Conservation (phyloP, 2,888 invertebrate species). For the Caenorhabditis virilis region DNA sequence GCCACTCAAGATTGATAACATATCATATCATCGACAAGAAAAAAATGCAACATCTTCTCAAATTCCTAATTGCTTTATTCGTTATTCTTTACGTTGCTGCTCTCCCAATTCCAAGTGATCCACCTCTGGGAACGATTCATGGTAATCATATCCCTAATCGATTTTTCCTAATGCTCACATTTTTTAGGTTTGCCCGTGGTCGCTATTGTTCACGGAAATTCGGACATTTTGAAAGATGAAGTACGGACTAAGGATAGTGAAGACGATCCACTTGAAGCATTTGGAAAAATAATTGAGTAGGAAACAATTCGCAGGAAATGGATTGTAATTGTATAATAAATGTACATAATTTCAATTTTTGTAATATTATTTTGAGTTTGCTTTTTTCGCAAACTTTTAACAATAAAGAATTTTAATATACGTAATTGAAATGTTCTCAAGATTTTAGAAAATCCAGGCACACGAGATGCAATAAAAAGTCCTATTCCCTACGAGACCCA, state of each 20-base stretch:
- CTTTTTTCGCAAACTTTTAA: too few relatives aligned
- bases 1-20: too few relatives aligned
- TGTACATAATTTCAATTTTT: too few relatives aligned
- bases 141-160: too few relatives aligned
- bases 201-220: constrained; percentile 40
- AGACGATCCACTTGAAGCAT: constrained; percentile 26
- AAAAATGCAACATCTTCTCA: constrained; percentile 1
- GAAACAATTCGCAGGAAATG: too few relatives aligned
- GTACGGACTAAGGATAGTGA: constrained; percentile 41
- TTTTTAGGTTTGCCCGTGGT: constrained; percentile 42
- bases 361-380: too few relatives aligned
- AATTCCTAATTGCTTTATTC: neutral
- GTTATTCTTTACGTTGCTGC: neutral
- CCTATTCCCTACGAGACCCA: too few relatives aligned
- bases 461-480: too few relatives aligned
- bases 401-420: too few relatives aligned
- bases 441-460: too few relatives aligned
- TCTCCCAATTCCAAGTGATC: neutral
- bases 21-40: too few relatives aligned
- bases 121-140: neutral
- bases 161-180: neutral
- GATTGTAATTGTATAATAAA: neutral
- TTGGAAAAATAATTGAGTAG: constrained; percentile 7
- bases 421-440: too few relatives aligned
- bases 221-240: constrained; percentile 39